Evolutionary conservation across 1,140 invertebrate genomes (phyloP), one percentile per base, ranked within the genome.

Genomic region (Drosophila truncata): DNA sequence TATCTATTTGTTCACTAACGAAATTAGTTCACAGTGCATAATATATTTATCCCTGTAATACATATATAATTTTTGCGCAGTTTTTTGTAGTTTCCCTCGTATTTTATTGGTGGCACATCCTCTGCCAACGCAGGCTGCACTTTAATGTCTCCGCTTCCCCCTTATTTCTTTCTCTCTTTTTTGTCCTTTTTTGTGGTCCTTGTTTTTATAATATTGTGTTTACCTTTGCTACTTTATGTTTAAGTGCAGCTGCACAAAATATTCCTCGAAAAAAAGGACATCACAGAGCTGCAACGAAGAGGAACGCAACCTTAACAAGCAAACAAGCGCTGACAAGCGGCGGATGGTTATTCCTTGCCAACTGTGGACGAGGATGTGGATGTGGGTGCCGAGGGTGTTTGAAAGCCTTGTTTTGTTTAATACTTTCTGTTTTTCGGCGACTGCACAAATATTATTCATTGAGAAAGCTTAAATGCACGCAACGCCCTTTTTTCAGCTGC

Each of bases 221-320:
- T 87, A 75, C 84, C 64, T 88, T 80, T 74, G 84, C 84, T 87
- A 88, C 84, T 87, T 88, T 87, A 88, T 88, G 82, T 74, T 80
- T 88, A 88, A 87, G 84, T 88, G 84, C 84, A 87, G 72, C 84
- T 87, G 84, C 52, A 78, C 76, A 84, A 80, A 70, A 61, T 79
- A 78, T 84, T 70, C 77, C 52, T 66, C 60, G 46, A 59, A 66
- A 78, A 78, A 63, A 64, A 71, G 31, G 27, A 64, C 50, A 52
- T 33, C 42, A 44, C 39, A 64, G 27, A 41, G 63, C 67, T 23
- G 57, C 13, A 41, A 13, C 69, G 35, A 66, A 31, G 41, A 46
- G 46, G 57, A 70, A 20, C 62, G 18, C 62, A 47, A 76, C 78
- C 84, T 70, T 80, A 58, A 83, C 77, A 80, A 83, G 69, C 72